Conservation (phyloP, 2,113 vertebrate genomes). For the Oenanthe oenanthe region DNA sequence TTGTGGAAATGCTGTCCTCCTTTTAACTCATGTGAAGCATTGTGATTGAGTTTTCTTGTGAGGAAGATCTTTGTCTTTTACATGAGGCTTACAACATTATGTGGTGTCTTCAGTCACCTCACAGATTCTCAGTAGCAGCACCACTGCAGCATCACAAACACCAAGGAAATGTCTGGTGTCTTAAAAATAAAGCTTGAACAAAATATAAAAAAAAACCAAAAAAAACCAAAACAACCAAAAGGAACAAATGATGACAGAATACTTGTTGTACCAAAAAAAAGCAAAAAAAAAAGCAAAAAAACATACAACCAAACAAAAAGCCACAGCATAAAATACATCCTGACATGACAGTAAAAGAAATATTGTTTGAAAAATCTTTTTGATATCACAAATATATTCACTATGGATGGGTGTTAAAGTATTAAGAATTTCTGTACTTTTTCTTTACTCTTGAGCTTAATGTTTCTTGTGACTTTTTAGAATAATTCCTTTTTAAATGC, state of each 20-base stretch:
- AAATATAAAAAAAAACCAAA: background rate
- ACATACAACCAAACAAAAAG: background rate
- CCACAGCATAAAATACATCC: fast-evolving
- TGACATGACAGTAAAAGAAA: background rate
- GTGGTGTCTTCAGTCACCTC: fast-evolving
- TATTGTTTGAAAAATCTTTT: background rate
- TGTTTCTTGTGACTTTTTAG: background rate
- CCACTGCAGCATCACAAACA: background rate
- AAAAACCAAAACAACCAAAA: background rate
- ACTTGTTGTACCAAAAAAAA: background rate
- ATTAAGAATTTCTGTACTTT: background rate
- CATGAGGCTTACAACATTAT: background rate
- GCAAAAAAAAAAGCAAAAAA: background rate
- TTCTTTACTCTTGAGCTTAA: background rate
- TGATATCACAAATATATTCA: background rate
- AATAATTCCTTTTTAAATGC: background rate
- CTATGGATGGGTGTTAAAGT: background rate
- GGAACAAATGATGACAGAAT: background rate
- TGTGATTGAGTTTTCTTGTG: background rate
- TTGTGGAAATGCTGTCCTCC: background rate
- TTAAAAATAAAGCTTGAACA: background rate
- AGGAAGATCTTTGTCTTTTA: background rate
- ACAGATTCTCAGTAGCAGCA: background rate
- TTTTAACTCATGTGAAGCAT: background rate
- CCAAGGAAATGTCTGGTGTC: background rate